Conservation (phyloP, 2,888 invertebrate species). For the Ophion costatus region DNA sequence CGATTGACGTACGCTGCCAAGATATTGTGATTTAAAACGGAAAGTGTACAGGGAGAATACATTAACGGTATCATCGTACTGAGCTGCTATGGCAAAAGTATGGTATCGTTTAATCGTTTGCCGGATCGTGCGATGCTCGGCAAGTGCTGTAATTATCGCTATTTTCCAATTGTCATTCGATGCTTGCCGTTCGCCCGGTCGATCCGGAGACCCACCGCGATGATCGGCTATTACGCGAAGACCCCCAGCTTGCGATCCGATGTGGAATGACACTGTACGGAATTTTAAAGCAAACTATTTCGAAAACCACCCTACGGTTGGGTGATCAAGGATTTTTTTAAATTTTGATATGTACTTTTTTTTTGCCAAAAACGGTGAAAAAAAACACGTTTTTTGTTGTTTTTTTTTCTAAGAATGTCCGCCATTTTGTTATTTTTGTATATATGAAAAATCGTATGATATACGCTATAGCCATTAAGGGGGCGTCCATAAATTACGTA, state of each 20-base stretch:
- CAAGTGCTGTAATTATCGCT: conserved; percentile 50
- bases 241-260: not conserved
- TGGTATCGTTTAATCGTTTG: conserved; percentile 22
- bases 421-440: too few species aligned
- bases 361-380: too few species aligned
- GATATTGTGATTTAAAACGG: not conserved
- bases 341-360: too few species aligned
- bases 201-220: conserved; percentile 34
- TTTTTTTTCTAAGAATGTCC: too few species aligned
- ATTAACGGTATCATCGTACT: conserved; percentile 5
- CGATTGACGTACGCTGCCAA: conserved; percentile 6
- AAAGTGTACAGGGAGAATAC: not conserved
- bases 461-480: too few species aligned
- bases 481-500: too few species aligned
- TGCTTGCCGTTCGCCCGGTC: conserved; percentile 26
- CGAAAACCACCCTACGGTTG: not conserved
- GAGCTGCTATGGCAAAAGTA: not conserved
- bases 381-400: too few species aligned
- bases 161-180: conserved; percentile 44
- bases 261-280: not conserved
- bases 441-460: too few species aligned
- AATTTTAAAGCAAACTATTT: conserved; percentile 5
- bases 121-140: conserved; percentile 50
- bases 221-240: not conserved
- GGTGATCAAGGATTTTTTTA: not conserved